Evolutionary conservation across 2,113 vertebrate genomes (phyloP).

Genomic region (Microtus oregoni): DNA sequence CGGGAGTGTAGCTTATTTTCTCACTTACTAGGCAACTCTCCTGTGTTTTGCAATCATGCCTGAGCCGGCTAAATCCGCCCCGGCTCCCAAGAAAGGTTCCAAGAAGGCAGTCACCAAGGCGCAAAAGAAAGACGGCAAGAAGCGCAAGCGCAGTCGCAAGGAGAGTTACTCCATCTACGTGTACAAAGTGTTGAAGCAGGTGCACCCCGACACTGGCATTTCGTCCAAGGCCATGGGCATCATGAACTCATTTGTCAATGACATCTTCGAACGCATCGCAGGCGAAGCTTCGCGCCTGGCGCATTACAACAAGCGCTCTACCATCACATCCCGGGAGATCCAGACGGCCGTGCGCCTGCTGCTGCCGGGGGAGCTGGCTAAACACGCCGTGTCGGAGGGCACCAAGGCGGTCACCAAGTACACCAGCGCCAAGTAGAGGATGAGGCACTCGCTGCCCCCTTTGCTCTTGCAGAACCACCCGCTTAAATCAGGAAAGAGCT

Average conservation of each 20-base stretch:
- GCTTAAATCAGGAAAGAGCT: conserved; percentile 70
- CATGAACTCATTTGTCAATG: conserved; percentile 87
- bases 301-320: conserved; percentile 90
- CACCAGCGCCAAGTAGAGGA: conserved; percentile 87
- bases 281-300: conserved; percentile 87
- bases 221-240: conserved; percentile 89
- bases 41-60: conserved; percentile 80
- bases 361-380: conserved; percentile 89
- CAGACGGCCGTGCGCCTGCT: conserved; percentile 92
- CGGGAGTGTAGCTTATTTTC: not conserved
- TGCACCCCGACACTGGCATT: conserved; percentile 88
- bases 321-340: conserved; percentile 92
- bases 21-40: not conserved
- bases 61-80: conserved; percentile 89
- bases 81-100: conserved; percentile 90
- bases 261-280: conserved; percentile 88
- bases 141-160: conserved; percentile 85
- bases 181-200: conserved; percentile 90
- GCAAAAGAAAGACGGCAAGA: conserved; percentile 90
- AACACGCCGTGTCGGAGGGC: conserved; percentile 90
- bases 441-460: not conserved
- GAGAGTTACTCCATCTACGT: conserved; percentile 89
- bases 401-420: conserved; percentile 90
- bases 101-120: conserved; percentile 90
- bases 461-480: conserved; percentile 79